These are phyloP conservation scores for Microplitis mediator DNA, from an alignment of 1,140 invertebrate genomes.

Conservation along the genomic window DNA sequence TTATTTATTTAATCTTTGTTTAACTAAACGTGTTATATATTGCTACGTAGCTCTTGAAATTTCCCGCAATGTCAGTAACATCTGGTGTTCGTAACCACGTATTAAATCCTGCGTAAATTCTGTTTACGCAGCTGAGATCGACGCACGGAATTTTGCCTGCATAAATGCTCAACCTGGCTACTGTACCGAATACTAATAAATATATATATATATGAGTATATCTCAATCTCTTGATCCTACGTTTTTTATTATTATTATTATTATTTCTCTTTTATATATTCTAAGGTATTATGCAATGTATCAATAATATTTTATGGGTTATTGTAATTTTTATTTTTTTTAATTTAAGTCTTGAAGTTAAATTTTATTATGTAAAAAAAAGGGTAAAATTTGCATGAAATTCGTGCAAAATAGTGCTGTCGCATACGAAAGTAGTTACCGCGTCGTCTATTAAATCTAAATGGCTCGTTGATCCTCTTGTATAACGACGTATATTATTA, in stretches of 20 bases:
- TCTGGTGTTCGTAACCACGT: conserved; percentile 23
- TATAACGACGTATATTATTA: too few relatives aligned
- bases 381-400: conserved; percentile 51
- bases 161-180: background rate
- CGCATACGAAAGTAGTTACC: background rate
- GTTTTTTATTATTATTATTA: too few relatives aligned
- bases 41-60: conserved; percentile 10
- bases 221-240: too few relatives aligned
- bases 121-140: conserved; percentile 42
- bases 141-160: conserved; percentile 8
- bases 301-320: background rate
- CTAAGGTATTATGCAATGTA: too few relatives aligned
- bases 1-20: background rate
- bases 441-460: background rate
- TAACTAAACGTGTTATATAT: background rate
- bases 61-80: conserved; percentile 26
- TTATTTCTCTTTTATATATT: too few relatives aligned
- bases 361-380: conserved; percentile 52
- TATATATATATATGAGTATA: too few relatives aligned
- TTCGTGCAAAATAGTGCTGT: conserved; percentile 8
- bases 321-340: conserved; percentile 21
- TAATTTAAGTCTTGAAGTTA: conserved; percentile 21
- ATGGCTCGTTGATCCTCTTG: too few relatives aligned
- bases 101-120: conserved; percentile 40
- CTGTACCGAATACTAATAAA: background rate